phyloP scores from a whole-genome alignment of 2,797 vertebrate species.

The Atherinosoma microstoma region DNA sequence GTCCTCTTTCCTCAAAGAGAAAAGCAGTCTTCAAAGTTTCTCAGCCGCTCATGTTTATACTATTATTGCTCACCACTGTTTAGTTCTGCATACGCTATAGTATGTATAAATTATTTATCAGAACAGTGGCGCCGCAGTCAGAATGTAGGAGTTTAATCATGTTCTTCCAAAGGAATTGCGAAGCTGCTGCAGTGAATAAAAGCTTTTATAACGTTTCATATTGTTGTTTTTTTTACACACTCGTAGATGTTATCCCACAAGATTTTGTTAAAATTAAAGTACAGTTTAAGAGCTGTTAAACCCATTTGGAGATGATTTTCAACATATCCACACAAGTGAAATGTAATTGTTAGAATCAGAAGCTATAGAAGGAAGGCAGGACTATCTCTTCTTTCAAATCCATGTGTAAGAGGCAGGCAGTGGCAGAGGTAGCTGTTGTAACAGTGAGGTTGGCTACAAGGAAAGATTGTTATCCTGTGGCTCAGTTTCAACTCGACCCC shows the following conservation, averaged over 20 bases:
- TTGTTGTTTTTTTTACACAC: neutral
- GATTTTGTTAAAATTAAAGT: neutral
- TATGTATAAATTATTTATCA: neutral
- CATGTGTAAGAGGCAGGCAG: slow-evolving; percentile 30
- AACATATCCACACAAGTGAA: neutral
- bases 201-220: neutral
- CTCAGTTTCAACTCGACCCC: slow-evolving; percentile 42
- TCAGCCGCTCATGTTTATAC: neutral
- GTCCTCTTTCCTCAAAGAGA: neutral
- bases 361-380: neutral
- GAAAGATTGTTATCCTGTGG: slow-evolving; percentile 63
- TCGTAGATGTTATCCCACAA: neutral
- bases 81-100: neutral
- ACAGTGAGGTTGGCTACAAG: slow-evolving; percentile 42
- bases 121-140: neutral
- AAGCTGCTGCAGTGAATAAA: neutral
- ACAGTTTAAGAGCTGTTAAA: neutral
- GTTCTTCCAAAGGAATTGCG: neutral
- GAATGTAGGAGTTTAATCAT: neutral
- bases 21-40: neutral
- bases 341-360: neutral
- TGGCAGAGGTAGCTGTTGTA: slow-evolving; percentile 57
- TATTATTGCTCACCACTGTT: neutral
- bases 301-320: neutral
- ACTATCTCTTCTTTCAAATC: slow-evolving; percentile 13